These are phyloP conservation scores for Scelioninae gen. 1 DNA, from an alignment of 2,888 invertebrate genomes.

Conservation along the genomic window DNA sequence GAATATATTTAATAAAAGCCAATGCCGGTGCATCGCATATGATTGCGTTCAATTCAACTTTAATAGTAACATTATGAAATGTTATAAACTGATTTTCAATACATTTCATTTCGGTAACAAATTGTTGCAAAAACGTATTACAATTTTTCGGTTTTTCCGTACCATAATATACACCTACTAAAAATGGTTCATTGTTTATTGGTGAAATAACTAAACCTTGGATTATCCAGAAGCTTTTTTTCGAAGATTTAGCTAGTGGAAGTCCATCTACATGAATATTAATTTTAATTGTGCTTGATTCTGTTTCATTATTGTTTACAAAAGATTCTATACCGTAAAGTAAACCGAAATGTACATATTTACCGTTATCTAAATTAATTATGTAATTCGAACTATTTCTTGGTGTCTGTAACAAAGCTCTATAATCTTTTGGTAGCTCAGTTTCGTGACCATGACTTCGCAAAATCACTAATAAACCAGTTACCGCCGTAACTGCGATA, in stretches of 20 bases:
- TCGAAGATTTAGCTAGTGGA: conserved; percentile 32
- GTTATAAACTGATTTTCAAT: too few species aligned
- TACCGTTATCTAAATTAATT: conserved; percentile 5
- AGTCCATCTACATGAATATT: conserved; percentile 44
- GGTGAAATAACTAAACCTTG: conserved; percentile 14
- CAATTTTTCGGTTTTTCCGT: conserved; percentile 24
- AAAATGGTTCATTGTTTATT: conserved; percentile 7
- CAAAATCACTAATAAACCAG: conserved; percentile 2
- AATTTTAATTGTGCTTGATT: background rate
- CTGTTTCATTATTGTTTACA: background rate
- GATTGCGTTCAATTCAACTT: too few species aligned
- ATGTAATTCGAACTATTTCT: conserved; percentile 11
- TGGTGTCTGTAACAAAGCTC: conserved; percentile 26
- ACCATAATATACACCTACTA: conserved; percentile 36
- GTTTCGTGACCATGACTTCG: conserved; percentile 1
- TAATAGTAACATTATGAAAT: too few species aligned
- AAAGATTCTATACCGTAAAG: conserved; percentile 26
- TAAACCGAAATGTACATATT: conserved; percentile 27
- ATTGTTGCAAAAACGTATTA: conserved; percentile 11
- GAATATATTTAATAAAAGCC: too few species aligned
- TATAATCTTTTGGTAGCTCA: conserved; percentile 10
- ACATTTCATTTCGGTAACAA: background rate
- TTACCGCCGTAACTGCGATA: background rate
- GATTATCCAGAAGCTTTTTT: conserved; percentile 31
- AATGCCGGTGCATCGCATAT: too few species aligned